Evolutionary conservation across 2,797 vertebrate species (phyloP), one percentile per base, ranked within the genome.

Genomic region (Sebastolobus altivelis): DNA sequence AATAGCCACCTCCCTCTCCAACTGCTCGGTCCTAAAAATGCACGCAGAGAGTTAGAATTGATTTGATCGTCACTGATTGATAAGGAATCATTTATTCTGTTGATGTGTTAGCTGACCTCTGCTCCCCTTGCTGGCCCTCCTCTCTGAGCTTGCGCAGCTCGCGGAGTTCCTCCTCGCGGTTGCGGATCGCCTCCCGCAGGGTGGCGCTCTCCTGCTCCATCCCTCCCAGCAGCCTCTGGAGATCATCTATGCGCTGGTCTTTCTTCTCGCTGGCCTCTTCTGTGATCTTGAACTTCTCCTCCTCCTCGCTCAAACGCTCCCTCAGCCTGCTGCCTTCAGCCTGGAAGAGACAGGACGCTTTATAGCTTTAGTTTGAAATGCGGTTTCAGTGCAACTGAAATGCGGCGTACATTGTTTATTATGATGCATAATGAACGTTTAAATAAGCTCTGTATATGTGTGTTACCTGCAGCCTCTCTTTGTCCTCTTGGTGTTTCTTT

Each of bases 131-230:
- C 14, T 87, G 92, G 70, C 96, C 95, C 62, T 96, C 95, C 22
- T 96, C 89, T 61, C 94, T 93, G 77, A 94, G 81, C 66, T 85
- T 92, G 4, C 88, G 90, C 70, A 98, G 92, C 46, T 95, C 92
- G 8, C 88, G 71, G 65, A 98, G 94, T 82, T 98, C 96, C 0
- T 87, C 79, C 72, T 98, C 97, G 2, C 95, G 94, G 59, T 85
- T 95, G 78, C 88, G 92, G 82, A 97, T 95, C 7, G 94, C 94
- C 18, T 88, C 94, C 90, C 95, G 90, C 89, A 98, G 90, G 37
- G 82, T 77, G 89, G 94, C 79, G 75, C 97, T 97, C 90, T 99
- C 98, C 93, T 97, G 94, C 94, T 97, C 96, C 97, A 98, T 97
- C 38, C 95, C 95, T 0, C 93, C 88, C 93, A 98, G 88, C 73